A percentile compares a stretch with the other conserved stretches of the same genome.
phyloP scores from a whole-genome alignment of 2,888 invertebrate species.

The Pediacus dermestoides region DNA sequence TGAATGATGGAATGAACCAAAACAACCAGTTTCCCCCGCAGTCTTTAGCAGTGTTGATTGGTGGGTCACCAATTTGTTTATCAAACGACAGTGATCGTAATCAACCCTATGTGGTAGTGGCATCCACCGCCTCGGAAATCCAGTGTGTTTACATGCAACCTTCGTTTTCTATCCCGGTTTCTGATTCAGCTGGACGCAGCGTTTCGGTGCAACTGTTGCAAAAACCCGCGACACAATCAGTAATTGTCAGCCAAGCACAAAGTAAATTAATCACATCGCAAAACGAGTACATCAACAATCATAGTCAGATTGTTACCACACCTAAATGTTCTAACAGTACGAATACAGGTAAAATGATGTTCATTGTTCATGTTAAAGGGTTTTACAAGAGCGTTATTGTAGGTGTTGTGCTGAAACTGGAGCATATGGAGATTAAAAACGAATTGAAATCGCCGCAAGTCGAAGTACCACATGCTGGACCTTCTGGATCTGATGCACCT shows the following conservation, averaged over 20 bases:
- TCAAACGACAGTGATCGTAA: conserved; percentile 39
- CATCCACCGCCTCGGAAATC: conserved; percentile 46
- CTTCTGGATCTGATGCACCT: conserved; percentile 11
- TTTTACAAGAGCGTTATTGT: no score
- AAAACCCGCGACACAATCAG: conserved; percentile 51
- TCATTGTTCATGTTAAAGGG: no score
- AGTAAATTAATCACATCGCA: conserved; percentile 26
- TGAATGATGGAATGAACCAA: conserved; percentile 38
- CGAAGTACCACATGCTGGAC: not conserved
- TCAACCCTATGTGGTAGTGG: conserved; percentile 47
- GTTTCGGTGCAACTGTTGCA: conserved; percentile 42
- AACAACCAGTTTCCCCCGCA: conserved; percentile 41
- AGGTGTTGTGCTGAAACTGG: not conserved
- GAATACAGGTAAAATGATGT: no score
- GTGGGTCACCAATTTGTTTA: conserved; percentile 41
- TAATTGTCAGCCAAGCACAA: conserved; percentile 55
- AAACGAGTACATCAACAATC: no score
- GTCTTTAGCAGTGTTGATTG: conserved; percentile 48
- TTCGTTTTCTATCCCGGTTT: conserved; percentile 51
- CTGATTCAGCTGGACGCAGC: conserved; percentile 44
- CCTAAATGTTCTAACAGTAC: conserved; percentile 1
- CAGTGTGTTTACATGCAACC: conserved; percentile 51
- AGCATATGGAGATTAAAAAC: conserved; percentile 11
- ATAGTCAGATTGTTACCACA: no score
- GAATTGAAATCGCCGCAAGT: conserved; percentile 1